A percentile compares a stretch with the other conserved stretches of the same genome.
These are phyloP conservation scores for Progne subis DNA, from an alignment of 2,113 vertebrate species.

Conservation along the genomic window DNA sequence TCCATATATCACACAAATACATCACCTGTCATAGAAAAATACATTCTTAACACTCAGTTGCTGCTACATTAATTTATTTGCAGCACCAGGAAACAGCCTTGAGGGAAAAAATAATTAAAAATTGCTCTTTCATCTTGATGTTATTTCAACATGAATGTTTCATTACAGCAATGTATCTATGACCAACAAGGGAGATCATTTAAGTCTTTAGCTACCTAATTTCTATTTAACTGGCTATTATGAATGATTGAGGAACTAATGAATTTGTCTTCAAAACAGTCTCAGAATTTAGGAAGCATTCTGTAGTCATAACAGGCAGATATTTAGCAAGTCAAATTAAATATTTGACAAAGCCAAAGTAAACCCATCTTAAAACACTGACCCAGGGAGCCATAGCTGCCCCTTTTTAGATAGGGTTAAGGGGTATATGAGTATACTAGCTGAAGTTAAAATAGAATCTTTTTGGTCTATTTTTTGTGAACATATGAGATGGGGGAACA, in stretches of 20 bases:
- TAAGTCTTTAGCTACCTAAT: conserved; percentile 1
- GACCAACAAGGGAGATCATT: not conserved
- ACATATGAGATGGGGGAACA: not conserved
- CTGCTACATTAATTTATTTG: not conserved
- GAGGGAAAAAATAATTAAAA: conserved; percentile 11
- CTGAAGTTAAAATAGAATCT: not conserved
- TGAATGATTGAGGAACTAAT: not conserved
- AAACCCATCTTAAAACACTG: not conserved
- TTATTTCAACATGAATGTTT: not conserved
- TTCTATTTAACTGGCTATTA: conserved; percentile 29
- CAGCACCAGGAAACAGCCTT: not conserved
- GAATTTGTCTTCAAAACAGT: conserved; percentile 2
- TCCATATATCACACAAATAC: not conserved
- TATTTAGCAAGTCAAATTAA: not conserved
- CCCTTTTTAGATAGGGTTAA: not conserved
- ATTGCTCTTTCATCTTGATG: not conserved
- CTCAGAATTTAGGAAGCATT: not conserved
- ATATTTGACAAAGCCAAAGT: not conserved
- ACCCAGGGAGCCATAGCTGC: not conserved
- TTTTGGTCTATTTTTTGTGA: not conserved
- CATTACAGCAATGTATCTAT: not conserved
- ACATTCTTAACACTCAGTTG: not conserved
- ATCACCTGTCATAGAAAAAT: not conserved
- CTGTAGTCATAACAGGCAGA: not conserved
- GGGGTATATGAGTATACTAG: not conserved